phyloP scores from a whole-genome alignment of 2,113 vertebrate species.

The Clinocottus analis region DNA sequence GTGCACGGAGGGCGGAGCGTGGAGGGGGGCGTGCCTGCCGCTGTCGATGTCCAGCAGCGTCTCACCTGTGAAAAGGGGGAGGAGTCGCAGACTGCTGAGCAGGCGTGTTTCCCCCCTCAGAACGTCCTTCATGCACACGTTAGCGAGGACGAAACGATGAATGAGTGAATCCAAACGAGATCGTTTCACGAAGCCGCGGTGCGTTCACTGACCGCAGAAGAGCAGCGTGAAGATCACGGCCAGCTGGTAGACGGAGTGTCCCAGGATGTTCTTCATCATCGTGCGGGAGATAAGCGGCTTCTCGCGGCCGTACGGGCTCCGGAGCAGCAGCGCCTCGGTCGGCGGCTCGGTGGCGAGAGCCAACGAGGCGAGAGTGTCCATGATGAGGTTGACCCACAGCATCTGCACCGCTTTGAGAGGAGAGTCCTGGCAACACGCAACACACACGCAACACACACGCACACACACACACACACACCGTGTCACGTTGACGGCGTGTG shows the following conservation, averaged over 20 bases:
- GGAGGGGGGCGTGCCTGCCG: constrained; percentile 94
- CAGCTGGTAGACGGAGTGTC: constrained; percentile 94
- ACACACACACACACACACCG: constrained; percentile 22
- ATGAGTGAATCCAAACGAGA: neutral
- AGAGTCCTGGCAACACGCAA: constrained; percentile 97
- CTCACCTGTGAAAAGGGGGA: constrained; percentile 88
- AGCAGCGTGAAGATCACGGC: constrained; percentile 93
- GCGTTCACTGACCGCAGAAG: constrained; percentile 93
- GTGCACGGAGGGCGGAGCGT: constrained; percentile 95
- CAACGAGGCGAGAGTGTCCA: constrained; percentile 98
- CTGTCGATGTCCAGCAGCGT: constrained; percentile 93
- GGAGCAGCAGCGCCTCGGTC: constrained; percentile 92
- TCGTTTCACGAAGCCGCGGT: too few species aligned
- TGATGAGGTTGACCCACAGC: constrained; percentile 99
- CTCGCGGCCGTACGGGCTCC: constrained; percentile 96
- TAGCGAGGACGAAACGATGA: neutral
- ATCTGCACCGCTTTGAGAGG: constrained; percentile 99
- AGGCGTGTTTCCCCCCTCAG: neutral
- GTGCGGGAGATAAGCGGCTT: constrained; percentile 98
- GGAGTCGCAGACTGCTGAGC: neutral
- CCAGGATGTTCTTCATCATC: constrained; percentile 99
- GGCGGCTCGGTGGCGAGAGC: constrained; percentile 97
- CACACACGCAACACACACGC: too few species aligned
- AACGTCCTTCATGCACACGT: neutral
- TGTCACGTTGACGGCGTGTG: too few species aligned